Evolutionary conservation across 2,797 vertebrate species (phyloP).

Genomic region (Acanthurus leucopareius): DNA sequence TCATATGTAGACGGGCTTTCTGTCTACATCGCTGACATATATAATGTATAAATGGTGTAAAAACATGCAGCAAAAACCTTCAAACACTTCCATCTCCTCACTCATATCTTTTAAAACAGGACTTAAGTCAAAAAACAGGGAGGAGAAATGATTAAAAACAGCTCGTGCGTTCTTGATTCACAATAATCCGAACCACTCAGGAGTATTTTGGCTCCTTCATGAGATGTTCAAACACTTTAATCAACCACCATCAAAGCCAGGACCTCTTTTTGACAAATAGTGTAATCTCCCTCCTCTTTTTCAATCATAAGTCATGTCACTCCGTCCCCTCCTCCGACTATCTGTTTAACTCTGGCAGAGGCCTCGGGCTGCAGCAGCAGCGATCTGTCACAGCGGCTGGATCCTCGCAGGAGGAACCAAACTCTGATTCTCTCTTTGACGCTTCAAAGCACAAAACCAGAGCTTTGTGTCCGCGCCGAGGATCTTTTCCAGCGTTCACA

Average conservation of each 20-base stretch:
- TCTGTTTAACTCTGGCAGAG: conserved; percentile 51
- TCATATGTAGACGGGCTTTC: neutral
- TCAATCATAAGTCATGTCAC: conserved; percentile 49
- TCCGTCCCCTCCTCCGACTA: conserved; percentile 43
- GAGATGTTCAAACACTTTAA: conserved; percentile 23
- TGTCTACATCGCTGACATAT: neutral
- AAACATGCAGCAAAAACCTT: neutral
- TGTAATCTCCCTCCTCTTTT: conserved; percentile 26
- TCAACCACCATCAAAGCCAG: conserved; percentile 20
- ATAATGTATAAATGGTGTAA: neutral
- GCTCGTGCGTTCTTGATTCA: conserved; percentile 22
- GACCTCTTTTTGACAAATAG: conserved; percentile 39
- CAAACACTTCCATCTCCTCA: neutral
- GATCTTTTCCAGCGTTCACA: neutral
- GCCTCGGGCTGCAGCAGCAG: conserved; percentile 67
- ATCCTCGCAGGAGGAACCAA: conserved; percentile 44
- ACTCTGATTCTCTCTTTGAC: neutral
- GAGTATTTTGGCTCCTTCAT: neutral
- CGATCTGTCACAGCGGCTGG: conserved; percentile 65
- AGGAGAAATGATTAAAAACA: neutral
- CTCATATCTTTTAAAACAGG: neutral
- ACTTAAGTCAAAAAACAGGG: neutral
- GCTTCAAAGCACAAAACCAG: conserved; percentile 17
- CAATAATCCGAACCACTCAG: neutral
- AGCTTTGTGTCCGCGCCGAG: neutral